Evolutionary conservation across 2,888 invertebrate genomes (phyloP), one percentile per base, ranked within the genome.

Genomic region (Dioctria rufipes): DNA sequence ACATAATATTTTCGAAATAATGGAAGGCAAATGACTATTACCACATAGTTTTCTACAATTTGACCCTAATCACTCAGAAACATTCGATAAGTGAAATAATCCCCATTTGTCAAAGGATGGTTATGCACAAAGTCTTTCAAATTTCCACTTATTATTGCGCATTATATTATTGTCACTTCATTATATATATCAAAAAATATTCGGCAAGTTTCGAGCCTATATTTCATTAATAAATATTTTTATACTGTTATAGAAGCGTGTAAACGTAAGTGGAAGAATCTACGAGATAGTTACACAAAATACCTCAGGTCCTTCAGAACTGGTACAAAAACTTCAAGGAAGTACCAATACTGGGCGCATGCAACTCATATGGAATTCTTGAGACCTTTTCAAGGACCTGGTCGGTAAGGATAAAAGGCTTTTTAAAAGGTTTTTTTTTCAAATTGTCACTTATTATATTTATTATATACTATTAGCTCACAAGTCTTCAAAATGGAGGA

Each of bases 271-370:
- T 89, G 89, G 89, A 89, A 89, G 83, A 89, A 89, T 83, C 83
- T 89, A 42, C 87, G 89, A 39, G 89, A 89, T 86, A 88, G 89
- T 80, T 89, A 89, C 77, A 88, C 89, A 37, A 89, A 89, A 84
- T 89, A 89, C 84, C 85, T 89, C 75, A 87, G 88, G 40, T 88
- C 88, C 0, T 89, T 88, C 84, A 87, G 89, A 1, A 86, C 87
- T n/a, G 88, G 88, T 8, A 87, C 88, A 8, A 89, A 89, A 83
- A 88, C 89, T 0, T 89, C 89, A 9, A 88, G 88, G 82, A 89
- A 89, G 83, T 89, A 89, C 84, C 89, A 89, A 84, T 89, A 86
- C 82, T 89, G 88, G 88, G 88, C 88, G 2, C 88, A 89, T 85
- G 88, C 88, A 5, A 88, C 88, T 61, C 88, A 88, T 75, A 89